These are phyloP conservation scores for Mirza zaza DNA, from an alignment of 2,113 vertebrate genomes.

Conservation along the genomic window DNA sequence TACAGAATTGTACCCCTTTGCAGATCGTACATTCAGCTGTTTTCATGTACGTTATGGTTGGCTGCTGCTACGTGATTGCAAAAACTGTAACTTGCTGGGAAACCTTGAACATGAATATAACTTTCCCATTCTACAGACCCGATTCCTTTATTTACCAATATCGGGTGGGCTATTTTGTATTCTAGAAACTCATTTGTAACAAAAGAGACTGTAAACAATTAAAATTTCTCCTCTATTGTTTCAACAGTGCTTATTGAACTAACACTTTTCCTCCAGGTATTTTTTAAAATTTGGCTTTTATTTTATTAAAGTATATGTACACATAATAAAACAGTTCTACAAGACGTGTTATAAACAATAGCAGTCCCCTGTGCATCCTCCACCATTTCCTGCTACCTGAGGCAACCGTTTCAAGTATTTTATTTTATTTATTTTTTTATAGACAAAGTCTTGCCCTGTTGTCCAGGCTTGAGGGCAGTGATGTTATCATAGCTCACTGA, in stretches of 20 bases:
- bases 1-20: background rate
- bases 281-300: background rate
- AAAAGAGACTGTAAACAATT: constrained; percentile 18
- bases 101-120: background rate
- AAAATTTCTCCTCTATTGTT: background rate
- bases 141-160: background rate
- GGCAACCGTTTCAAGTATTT: background rate
- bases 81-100: background rate
- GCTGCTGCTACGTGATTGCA: background rate
- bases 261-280: background rate
- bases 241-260: background rate
- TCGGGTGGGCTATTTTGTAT: background rate
- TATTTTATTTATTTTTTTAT: background rate
- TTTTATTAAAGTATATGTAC: background rate
- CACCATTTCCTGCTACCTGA: background rate
- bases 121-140: background rate
- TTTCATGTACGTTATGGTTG: background rate
- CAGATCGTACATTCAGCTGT: background rate
- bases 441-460: too few species aligned
- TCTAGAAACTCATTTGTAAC: background rate
- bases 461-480: too few species aligned
- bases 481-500: too few species aligned
- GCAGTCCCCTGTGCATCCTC: background rate
- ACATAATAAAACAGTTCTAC: background rate
- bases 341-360: background rate